A percentile compares a stretch with the other conserved stretches of the same genome.
Evolutionary conservation across 2,797 vertebrate genomes (phyloP).

Genomic region (Alauda arvensis): DNA sequence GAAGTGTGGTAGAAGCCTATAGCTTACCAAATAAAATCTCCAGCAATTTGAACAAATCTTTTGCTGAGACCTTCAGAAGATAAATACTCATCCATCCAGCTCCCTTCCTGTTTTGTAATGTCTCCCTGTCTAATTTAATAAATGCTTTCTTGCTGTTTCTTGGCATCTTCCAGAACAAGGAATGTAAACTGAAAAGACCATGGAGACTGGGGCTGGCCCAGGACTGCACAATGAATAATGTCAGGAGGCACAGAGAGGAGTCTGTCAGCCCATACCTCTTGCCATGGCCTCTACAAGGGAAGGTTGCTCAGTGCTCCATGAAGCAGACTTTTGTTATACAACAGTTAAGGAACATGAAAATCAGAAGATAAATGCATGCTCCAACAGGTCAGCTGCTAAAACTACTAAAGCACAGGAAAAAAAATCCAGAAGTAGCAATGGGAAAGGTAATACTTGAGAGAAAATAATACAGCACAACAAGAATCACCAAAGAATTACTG

Average conservation of each 20-base stretch:
- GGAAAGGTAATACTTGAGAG: not conserved
- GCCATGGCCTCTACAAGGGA: not conserved
- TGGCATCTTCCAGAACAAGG: conserved; percentile 72
- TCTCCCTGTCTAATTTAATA: conserved; percentile 74
- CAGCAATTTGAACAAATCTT: conserved; percentile 15
- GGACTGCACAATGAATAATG: conserved; percentile 61
- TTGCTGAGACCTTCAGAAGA: conserved; percentile 61
- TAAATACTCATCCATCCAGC: conserved; percentile 72
- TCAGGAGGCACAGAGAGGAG: conserved; percentile 60
- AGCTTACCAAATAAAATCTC: conserved; percentile 18
- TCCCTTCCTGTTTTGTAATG: conserved; percentile 74
- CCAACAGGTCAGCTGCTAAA: not conserved
- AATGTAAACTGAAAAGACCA: conserved; percentile 78
- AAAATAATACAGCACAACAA: not conserved
- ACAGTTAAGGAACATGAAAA: not conserved
- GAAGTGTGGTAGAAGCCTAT: not conserved
- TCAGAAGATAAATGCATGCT: not conserved
- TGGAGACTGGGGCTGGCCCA: conserved; percentile 63
- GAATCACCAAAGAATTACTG: not conserved
- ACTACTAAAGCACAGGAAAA: not conserved
- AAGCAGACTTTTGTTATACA: not conserved
- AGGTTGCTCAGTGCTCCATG: conserved; percentile 1
- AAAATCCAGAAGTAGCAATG: not conserved
- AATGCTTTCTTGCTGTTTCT: conserved; percentile 72
- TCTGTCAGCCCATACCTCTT: conserved; percentile 31